phyloP scores from a whole-genome alignment of 2,797 vertebrate genomes.

The Acomys russatus region DNA sequence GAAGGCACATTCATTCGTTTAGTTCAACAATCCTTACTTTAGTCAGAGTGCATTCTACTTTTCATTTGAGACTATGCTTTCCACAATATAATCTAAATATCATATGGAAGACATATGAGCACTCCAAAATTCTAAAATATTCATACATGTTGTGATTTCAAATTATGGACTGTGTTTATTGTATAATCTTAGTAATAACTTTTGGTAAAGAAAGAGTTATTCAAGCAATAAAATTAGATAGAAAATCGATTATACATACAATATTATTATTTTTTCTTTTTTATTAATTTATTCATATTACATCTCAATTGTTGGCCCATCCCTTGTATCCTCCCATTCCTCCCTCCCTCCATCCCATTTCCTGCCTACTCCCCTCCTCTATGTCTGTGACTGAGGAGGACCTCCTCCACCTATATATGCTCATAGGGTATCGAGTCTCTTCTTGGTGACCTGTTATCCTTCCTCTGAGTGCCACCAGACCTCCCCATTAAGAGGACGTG shows the following conservation, averaged over 20 bases:
- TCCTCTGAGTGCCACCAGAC: too few species aligned
- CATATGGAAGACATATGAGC: background rate
- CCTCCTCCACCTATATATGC: too few species aligned
- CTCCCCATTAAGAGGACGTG: too few species aligned
- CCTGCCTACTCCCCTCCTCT: too few species aligned
- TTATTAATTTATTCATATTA: too few species aligned
- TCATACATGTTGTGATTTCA: slow-evolving; percentile 31
- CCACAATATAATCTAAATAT: background rate
- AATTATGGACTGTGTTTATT: background rate
- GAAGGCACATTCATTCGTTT: background rate
- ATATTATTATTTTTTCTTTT: too few species aligned
- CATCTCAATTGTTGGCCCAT: too few species aligned
- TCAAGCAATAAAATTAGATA: background rate
- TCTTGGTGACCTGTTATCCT: too few species aligned
- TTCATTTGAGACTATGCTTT: background rate
- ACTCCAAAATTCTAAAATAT: background rate
- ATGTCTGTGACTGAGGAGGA: too few species aligned
- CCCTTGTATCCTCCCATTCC: too few species aligned
- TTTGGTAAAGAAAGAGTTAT: background rate
- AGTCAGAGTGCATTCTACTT: background rate
- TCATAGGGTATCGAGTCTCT: too few species aligned
- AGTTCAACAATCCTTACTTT: background rate
- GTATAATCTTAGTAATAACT: background rate
- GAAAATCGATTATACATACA: background rate
- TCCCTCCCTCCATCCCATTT: too few species aligned